phyloP scores from a whole-genome alignment of 2,113 vertebrate species.

The Phoxinus phoxinus region DNA sequence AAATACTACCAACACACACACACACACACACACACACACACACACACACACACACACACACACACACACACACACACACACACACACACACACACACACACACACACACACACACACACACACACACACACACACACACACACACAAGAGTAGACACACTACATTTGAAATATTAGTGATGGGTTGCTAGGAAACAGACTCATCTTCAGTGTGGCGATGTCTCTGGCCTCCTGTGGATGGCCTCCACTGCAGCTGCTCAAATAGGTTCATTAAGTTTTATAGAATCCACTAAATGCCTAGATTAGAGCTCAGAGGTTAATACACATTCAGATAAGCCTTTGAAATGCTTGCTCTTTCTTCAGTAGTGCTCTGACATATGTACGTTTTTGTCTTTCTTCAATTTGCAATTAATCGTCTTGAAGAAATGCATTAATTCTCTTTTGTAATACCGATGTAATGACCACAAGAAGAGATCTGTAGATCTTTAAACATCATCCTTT shows the following conservation, averaged over 20 bases:
- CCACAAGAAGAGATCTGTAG: background rate
- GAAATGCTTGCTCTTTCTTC: constrained; percentile 1
- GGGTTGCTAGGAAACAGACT: constrained; percentile 62
- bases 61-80: background rate
- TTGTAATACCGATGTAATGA: background rate
- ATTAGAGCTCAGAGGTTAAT: constrained; percentile 61
- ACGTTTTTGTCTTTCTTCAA: background rate
- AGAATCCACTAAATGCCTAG: constrained; percentile 51
- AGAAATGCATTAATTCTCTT: background rate
- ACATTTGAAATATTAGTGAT: constrained; percentile 49
- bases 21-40: background rate
- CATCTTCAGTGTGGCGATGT: background rate
- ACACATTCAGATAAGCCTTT: constrained; percentile 44
- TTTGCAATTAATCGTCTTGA: background rate
- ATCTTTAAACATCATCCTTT: background rate
- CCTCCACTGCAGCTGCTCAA: constrained; percentile 24
- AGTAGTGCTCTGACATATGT: background rate
- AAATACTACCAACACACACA: background rate
- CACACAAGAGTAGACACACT: constrained; percentile 1
- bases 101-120: background rate
- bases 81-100: background rate
- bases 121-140: background rate
- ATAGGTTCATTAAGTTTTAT: constrained; percentile 59
- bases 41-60: background rate
- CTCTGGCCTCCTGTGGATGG: constrained; percentile 18